Percentiles rank a stretch among this genome's conserved stretches.
These are phyloP conservation scores for Augochlora pura DNA, from an alignment of 1,140 invertebrate genomes.

Conservation along the genomic window DNA sequence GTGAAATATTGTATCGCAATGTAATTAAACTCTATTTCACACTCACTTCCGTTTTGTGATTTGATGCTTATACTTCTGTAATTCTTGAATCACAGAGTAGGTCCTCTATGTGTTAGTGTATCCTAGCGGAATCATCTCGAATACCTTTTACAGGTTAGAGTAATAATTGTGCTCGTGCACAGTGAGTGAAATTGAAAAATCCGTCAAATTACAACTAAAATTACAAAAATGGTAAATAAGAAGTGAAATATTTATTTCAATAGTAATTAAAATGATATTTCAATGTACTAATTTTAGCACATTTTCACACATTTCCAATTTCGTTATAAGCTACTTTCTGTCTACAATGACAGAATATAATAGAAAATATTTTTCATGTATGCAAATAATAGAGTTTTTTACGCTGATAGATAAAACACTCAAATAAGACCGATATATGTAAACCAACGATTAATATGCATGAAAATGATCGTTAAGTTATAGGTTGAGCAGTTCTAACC, in stretches of 20 bases:
- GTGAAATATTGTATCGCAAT: not conserved
- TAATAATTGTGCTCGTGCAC: conserved; percentile 6
- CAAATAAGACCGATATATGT: too few species aligned
- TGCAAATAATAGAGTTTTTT: not conserved
- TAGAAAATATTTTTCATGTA: not conserved
- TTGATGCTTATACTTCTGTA: not conserved
- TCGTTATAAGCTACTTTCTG: not conserved
- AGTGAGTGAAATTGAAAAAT: conserved; percentile 25
- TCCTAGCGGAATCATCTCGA: conserved; percentile 37
- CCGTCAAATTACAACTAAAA: not conserved
- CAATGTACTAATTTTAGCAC: not conserved
- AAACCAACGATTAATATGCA: not conserved
- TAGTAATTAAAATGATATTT: not conserved
- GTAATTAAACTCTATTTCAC: conserved; percentile 14
- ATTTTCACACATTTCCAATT: not conserved
- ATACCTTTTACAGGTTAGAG: conserved; percentile 30
- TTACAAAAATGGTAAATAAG: conserved; percentile 33
- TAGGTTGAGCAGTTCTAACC: conserved; percentile 58
- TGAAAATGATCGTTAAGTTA: not conserved
- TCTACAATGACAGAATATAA: not conserved
- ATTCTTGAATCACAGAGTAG: not conserved
- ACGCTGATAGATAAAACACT: not conserved
- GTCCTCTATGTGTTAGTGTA: too few species aligned
- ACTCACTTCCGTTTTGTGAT: not conserved
- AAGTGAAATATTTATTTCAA: not conserved